Evolutionary conservation across 2,888 invertebrate genomes (phyloP), one percentile per base, ranked within the genome.

Genomic region (Torymus tubicola): DNA sequence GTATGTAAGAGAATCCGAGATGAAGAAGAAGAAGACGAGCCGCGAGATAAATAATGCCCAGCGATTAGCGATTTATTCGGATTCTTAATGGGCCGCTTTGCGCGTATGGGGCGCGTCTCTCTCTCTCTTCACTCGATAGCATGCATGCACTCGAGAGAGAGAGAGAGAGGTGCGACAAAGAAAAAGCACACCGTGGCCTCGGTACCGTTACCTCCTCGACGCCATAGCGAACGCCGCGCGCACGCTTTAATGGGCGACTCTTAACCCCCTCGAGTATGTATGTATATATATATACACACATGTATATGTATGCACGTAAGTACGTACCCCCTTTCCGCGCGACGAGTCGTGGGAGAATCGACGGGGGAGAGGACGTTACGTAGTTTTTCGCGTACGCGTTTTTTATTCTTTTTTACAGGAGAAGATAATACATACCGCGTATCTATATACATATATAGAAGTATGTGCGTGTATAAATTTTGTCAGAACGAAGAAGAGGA

Each of bases 1-100:
- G 31, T 50, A 16, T 5, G 11, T 52, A 16, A 16, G n/a, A 16
- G 13, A 24, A 64, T 24, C 10, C 16, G 18, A 52, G 50, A 2
- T 8, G 50, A 16, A n/a, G 65, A 50, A 4, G 58, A 70, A 70
- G 16, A 18, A 50, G 13, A 5, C 65, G 65, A 42, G 50, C 42
- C 42, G n/a, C 53, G 18, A n/a, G 69, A 81, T 73, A 77, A 77
- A 72, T 79, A 77, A 72, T 71, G 72, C 42, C 85, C 85, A 83
- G 84, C 86, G 88, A 88, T 88, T 88, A 87, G 86, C 87, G 87
- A 89, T 89, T 89, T 88, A 89, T 89, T 89, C 84, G 86, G 87
- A 88, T 88, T 88, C 86, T 85, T 85, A 82, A 81, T 83, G 81
- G 82, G 74, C 78, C 80, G 76, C 80, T 78, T 70, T 70, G 78